A percentile compares a stretch with the other conserved stretches of the same genome.
These are phyloP conservation scores for Setipinna tenuifilis DNA, from an alignment of 2,797 vertebrate species.

Conservation along the genomic window DNA sequence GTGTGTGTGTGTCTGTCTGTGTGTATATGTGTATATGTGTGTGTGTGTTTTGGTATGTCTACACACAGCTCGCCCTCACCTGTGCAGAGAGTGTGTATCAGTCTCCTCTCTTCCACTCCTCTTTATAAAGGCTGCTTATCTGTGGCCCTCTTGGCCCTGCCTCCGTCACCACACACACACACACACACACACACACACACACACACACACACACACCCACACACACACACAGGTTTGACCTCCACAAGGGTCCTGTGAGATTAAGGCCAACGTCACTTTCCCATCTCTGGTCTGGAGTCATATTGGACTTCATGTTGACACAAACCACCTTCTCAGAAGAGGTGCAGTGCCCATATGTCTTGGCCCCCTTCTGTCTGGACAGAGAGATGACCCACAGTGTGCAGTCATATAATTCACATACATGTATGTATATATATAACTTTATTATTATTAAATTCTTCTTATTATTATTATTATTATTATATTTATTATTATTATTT, in stretches of 20 bases:
- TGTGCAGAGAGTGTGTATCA: constrained; percentile 57
- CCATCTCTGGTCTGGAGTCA: background rate
- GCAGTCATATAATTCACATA: too few relatives aligned
- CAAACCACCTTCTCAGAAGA: too few relatives aligned
- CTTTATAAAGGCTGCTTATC: constrained; percentile 81
- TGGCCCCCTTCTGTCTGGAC: too few relatives aligned
- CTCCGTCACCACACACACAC: constrained; percentile 74
- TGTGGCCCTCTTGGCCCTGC: constrained; percentile 62
- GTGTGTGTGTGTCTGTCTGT: background rate
- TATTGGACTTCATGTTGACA: too few relatives aligned
- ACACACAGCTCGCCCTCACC: constrained; percentile 57
- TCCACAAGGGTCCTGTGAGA: background rate
- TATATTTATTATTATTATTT: too few relatives aligned
- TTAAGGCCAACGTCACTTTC: background rate
- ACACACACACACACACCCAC: too few relatives aligned
- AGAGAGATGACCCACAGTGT: too few relatives aligned
- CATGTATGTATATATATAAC: too few relatives aligned
- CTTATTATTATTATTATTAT: too few relatives aligned
- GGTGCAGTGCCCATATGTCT: too few relatives aligned
- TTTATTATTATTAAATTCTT: too few relatives aligned
- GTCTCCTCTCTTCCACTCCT: constrained; percentile 40
- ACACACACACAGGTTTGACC: constrained; percentile 43
- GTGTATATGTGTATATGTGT: background rate
- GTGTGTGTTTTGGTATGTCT: background rate
- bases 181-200: too few relatives aligned